Evolutionary conservation across 2,113 vertebrate genomes (phyloP).

Genomic region (Urocynchramus pylzowi): DNA sequence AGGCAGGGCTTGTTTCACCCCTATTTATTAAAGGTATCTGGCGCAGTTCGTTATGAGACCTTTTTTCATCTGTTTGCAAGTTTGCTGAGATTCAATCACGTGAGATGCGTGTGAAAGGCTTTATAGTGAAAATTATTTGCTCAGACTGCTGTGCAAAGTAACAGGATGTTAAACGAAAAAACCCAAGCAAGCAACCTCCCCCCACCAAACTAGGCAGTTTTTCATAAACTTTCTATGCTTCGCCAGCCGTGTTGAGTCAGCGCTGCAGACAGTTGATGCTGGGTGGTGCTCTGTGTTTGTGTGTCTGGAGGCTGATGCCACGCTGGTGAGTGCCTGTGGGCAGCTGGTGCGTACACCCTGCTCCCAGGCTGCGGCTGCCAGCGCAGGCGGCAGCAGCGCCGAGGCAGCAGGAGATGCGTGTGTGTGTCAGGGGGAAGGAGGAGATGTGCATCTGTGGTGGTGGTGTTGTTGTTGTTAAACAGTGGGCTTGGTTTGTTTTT

Average conservation of each 20-base stretch:
- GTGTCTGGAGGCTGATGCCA: background rate
- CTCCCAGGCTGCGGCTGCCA: background rate
- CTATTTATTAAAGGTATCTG: background rate
- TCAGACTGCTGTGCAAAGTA: background rate
- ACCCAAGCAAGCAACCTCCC: background rate
- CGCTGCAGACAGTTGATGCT: background rate
- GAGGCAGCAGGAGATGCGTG: background rate
- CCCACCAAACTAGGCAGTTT: background rate
- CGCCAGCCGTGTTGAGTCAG: background rate
- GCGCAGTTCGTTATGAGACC: accelerated
- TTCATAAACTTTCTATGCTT: background rate
- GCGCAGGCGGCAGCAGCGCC: background rate
- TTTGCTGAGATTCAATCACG: background rate
- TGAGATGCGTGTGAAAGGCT: background rate
- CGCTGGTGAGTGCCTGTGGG: background rate
- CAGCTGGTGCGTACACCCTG: background rate
- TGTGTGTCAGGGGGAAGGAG: background rate
- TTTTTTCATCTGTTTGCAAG: background rate
- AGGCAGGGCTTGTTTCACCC: background rate
- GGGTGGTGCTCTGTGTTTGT: background rate
- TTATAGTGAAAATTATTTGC: background rate
- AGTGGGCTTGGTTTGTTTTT: background rate
- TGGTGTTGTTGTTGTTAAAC: background rate
- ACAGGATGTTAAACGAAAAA: background rate
- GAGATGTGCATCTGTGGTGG: background rate